Evolutionary conservation across 1,140 invertebrate species (phyloP), one percentile per base, ranked within the genome.

Genomic region (Hylaeus anthracinus): DNA sequence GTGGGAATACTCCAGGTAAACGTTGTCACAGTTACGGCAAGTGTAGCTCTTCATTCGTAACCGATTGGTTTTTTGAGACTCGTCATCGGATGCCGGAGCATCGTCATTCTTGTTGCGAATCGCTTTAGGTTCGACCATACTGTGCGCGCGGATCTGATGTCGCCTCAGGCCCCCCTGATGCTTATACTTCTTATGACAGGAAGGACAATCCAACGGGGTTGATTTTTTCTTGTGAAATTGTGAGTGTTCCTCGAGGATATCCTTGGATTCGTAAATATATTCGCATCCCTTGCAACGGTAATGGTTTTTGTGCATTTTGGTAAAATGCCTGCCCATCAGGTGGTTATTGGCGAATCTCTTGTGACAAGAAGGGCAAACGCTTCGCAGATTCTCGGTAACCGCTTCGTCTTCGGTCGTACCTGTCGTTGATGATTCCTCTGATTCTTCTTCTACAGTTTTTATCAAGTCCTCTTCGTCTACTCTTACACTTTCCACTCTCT

Each of bases 161-260:
- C 91, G 89, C 26, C 94, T 93, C 90, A 95, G 89, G 0, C 94
- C 93, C 53, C 91, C 90, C 81, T 92, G 90, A 1, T 93, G 90
- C 63, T 92, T 94, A 1, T 94, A 90, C 72, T 94, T 93, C 74
- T 92, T 89, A 69, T 94, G 93, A 72, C 94, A 94, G 1, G 91
- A 43, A 1, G 63, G 3, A 26, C 90, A 90, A 56, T 85, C 78
- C 43, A 88, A 85, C 41, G 83, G 88, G 2, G 6, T 9, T 2
- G 51, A 51, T 9, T 83, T 60, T 0, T 58, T 80, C 14, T 72
- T 79, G 61, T 90, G 90, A 3, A 82, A 88, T 26, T 84, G 89
- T 10, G 66, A 72, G n/a, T 90, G 88, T 9, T 86, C 69, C 37
- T 86, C 83, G 5, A 90, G 55, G 0, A 53, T 61, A 2, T 63